A percentile compares a stretch with the other conserved stretches of the same genome.
Evolutionary conservation across 2,888 invertebrate genomes (phyloP).

Genomic region (Euzophera pinguis): DNA sequence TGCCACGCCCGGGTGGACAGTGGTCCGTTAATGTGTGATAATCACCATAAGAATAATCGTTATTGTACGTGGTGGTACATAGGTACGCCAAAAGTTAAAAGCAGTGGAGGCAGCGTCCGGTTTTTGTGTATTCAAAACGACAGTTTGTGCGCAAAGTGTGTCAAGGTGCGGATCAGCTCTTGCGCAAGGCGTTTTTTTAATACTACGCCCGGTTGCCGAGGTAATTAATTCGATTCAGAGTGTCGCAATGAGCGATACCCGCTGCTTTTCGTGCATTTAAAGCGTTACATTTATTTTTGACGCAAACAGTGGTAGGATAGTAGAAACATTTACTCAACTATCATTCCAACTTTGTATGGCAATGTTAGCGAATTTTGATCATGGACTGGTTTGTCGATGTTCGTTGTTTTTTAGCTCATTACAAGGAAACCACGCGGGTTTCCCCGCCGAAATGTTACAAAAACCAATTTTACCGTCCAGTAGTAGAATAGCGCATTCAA

Average conservation of each 20-base stretch:
- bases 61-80: not conserved
- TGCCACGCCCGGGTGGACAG: not conserved
- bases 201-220: conserved; percentile 75
- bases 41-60: not conserved
- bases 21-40: not conserved
- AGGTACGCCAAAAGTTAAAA: conserved; percentile 33
- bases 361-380: no score
- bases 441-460: no score
- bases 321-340: not conserved
- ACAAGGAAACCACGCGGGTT: no score
- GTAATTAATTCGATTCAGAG: conserved; percentile 77
- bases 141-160: conserved; percentile 73
- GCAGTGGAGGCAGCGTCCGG: conserved; percentile 72
- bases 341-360: not conserved
- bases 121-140: conserved; percentile 80
- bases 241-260: conserved; percentile 71
- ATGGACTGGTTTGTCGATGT: no score
- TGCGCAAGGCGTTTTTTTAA: conserved; percentile 76
- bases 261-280: conserved; percentile 51
- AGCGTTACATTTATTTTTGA: conserved; percentile 28
- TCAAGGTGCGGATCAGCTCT: conserved; percentile 77
- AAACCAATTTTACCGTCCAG: no score
- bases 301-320: not conserved
- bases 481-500: no score
- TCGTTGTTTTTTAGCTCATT: no score